These are phyloP conservation scores for Grallaria varia DNA, from an alignment of 2,113 vertebrate genomes.

Conservation along the genomic window DNA sequence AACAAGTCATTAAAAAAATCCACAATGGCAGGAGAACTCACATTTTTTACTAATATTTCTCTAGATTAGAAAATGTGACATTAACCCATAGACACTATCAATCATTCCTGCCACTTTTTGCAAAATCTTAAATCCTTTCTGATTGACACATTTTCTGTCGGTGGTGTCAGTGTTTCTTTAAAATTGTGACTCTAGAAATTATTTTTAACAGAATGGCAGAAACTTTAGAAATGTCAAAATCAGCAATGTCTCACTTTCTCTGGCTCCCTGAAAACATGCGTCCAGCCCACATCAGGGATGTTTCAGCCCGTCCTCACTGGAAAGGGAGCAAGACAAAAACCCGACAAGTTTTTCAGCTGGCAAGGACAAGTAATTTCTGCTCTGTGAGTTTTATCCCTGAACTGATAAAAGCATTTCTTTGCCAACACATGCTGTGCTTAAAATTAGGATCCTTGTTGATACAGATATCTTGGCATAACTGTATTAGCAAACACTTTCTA, in stretches of 20 bases:
- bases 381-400: not conserved
- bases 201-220: not conserved
- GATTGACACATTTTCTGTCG: not conserved
- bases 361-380: not conserved
- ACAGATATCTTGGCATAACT: not conserved
- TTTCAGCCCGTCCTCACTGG: not conserved
- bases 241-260: not conserved
- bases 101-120: not conserved
- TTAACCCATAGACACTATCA: not conserved
- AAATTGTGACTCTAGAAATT: not conserved
- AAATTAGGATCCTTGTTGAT: not conserved
- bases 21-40: not conserved
- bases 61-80: not conserved
- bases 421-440: not conserved
- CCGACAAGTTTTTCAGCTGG: not conserved
- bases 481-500: not conserved
- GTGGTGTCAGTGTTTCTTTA: not conserved
- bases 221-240: not conserved
- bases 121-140: not conserved
- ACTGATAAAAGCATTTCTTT: not conserved
- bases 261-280: not conserved
- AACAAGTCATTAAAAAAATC: not conserved
- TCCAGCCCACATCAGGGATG: not conserved
- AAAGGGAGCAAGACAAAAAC: not conserved
- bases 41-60: not conserved